A percentile compares a stretch with the other conserved stretches of the same genome.
These are phyloP conservation scores for Tonatia bakeri DNA, from an alignment of 2,113 vertebrate genomes.

Conservation along the genomic window DNA sequence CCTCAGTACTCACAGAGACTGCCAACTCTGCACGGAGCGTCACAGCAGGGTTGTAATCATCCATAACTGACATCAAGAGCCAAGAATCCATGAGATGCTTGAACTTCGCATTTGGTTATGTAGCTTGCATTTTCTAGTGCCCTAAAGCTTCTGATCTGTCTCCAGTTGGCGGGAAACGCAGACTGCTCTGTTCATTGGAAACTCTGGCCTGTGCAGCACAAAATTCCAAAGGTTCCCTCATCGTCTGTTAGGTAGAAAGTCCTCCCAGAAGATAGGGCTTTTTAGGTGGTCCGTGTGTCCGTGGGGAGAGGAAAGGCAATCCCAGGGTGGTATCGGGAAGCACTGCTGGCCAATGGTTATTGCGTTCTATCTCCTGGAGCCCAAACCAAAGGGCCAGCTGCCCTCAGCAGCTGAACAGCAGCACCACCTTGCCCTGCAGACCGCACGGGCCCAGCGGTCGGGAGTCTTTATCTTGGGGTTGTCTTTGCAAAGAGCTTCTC, in stretches of 20 bases:
- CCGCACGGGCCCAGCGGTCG: too few species aligned
- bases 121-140: neutral
- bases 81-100: neutral
- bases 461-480: neutral
- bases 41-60: neutral
- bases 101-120: neutral
- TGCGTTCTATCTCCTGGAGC: neutral
- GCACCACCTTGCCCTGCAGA: too few species aligned
- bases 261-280: neutral
- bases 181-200: neutral
- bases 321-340: neutral
- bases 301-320: neutral
- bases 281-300: neutral
- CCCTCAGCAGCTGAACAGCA: neutral
- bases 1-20: neutral
- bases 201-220: neutral
- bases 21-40: neutral
- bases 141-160: constrained; percentile 12
- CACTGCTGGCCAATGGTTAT: rapidly evolving
- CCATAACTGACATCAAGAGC: neutral
- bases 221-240: neutral
- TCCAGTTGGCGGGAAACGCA: neutral
- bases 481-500: neutral
- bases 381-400: neutral
- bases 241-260: neutral